A percentile compares a stretch with the other conserved stretches of the same genome.
phyloP scores from a whole-genome alignment of 2,888 invertebrate species.

The Drosophila emarginata region DNA sequence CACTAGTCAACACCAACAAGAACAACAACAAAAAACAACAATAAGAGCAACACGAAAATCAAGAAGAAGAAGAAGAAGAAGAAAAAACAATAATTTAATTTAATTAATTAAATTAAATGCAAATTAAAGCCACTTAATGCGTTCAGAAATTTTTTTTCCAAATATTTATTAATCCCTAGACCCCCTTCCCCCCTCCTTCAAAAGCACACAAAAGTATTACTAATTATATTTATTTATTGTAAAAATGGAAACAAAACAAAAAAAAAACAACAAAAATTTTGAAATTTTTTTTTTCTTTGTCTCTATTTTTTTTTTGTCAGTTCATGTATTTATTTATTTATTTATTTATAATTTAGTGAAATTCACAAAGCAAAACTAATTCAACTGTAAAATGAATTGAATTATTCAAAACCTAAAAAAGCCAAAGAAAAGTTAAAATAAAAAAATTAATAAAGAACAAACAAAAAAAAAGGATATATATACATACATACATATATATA shows the following conservation, averaged over 20 bases:
- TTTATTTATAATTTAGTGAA: slow-evolving; percentile 49
- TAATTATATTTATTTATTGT: slow-evolving; percentile 53
- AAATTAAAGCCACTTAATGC: slow-evolving; percentile 55
- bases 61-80: slow-evolving; percentile 24
- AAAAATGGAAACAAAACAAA: slow-evolving; percentile 24
- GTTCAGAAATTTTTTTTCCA: slow-evolving; percentile 50
- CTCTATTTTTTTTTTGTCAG: slow-evolving; percentile 41
- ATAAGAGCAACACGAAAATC: neutral
- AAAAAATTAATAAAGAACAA: slow-evolving; percentile 38
- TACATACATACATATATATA: too few relatives aligned
- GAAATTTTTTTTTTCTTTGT: neutral
- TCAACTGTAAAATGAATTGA: slow-evolving; percentile 40
- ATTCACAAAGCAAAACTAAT: slow-evolving; percentile 43
- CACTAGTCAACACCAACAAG: slow-evolving; percentile 62
- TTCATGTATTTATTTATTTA: slow-evolving; percentile 38
- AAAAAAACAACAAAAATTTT: slow-evolving; percentile 3
- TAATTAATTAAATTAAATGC: slow-evolving; percentile 45
- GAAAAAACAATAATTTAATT: slow-evolving; percentile 58
- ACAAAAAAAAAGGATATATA: slow-evolving; percentile 24
- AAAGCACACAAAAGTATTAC: slow-evolving; percentile 50
- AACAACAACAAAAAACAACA: slow-evolving; percentile 22
- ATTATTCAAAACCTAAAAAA: slow-evolving; percentile 47
- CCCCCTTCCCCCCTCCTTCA: slow-evolving; percentile 14
- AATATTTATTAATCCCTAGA: slow-evolving; percentile 46
- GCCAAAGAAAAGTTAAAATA: slow-evolving; percentile 71